phyloP scores from a whole-genome alignment of 2,888 invertebrate species.

The Cephus pulcher region DNA sequence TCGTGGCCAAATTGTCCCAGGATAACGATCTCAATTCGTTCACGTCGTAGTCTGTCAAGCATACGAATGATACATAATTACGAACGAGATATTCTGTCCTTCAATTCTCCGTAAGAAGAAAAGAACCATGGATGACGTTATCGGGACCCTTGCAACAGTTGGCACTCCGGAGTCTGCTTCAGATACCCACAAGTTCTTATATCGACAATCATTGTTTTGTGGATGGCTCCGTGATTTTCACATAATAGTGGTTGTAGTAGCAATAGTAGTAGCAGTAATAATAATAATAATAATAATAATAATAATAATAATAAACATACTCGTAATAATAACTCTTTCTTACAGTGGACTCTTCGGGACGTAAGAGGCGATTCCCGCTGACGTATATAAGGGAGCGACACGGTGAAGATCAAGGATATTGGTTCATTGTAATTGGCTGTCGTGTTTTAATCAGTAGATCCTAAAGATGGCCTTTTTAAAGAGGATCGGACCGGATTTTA shows the following conservation, averaged over 20 bases:
- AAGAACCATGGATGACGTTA: neutral
- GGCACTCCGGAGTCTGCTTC: constrained; percentile 32
- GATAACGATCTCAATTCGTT: neutral
- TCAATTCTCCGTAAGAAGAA: neutral
- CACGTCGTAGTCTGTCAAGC: neutral
- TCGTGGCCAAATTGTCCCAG: neutral
- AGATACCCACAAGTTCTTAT: constrained; percentile 2
- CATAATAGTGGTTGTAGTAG: neutral
- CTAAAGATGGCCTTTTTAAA: neutral
- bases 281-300: constrained; percentile 19
- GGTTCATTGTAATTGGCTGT: neutral
- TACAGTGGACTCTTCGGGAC: constrained; percentile 49
- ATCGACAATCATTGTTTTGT: constrained; percentile 35
- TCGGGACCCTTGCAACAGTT: neutral
- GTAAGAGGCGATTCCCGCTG: constrained; percentile 6
- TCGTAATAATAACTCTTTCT: constrained; percentile 36
- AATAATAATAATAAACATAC: constrained; percentile 19
- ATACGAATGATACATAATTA: neutral
- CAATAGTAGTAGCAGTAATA: constrained; percentile 6
- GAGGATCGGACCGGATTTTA: neutral
- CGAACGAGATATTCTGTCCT: neutral
- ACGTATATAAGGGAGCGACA: neutral
- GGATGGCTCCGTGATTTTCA: constrained; percentile 38
- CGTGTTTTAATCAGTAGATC: neutral
- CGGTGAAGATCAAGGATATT: neutral